Percentiles rank a stretch among this genome's conserved stretches.
Evolutionary conservation across 2,113 vertebrate species (phyloP).

Genomic region (western clawed frog (Xenopus tropicalis)): DNA sequence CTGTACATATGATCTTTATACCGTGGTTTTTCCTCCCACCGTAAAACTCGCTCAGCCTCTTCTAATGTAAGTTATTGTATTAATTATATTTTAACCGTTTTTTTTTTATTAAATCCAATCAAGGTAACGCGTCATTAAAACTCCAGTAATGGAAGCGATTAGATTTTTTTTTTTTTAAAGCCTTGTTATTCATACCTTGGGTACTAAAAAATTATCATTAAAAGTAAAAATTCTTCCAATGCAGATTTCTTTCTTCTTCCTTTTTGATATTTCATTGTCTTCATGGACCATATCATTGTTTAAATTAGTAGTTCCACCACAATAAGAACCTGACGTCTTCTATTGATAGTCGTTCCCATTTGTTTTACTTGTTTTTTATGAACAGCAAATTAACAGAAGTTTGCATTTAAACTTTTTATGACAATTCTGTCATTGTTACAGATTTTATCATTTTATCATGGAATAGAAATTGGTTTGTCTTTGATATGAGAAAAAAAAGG

Average conservation of each 20-base stretch:
- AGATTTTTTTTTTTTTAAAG: slow-evolving; percentile 67
- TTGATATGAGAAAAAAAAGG: no score
- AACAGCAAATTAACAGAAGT: no score
- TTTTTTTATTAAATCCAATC: slow-evolving; percentile 54
- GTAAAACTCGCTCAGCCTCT: slow-evolving; percentile 52
- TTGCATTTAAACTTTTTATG: no score
- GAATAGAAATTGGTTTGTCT: no score
- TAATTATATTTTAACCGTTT: slow-evolving; percentile 57
- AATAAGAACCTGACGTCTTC: not conserved
- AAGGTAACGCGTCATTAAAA: slow-evolving; percentile 58
- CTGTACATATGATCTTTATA: slow-evolving; percentile 20
- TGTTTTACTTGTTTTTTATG: no score
- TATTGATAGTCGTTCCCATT: no score
- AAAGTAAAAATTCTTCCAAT: slow-evolving; percentile 44
- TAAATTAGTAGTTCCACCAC: slow-evolving; percentile 52
- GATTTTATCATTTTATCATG: no score
- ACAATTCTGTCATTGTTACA: no score
- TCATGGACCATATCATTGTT: slow-evolving; percentile 44
- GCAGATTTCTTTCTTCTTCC: slow-evolving; percentile 55
- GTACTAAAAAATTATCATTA: slow-evolving; percentile 8
- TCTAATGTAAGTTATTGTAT: slow-evolving; percentile 44
- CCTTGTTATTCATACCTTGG: slow-evolving; percentile 63
- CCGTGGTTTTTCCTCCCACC: slow-evolving; percentile 43
- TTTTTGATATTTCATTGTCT: slow-evolving; percentile 49
- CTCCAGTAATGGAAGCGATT: slow-evolving; percentile 66